Evolutionary conservation across 2,797 vertebrate species (phyloP), one percentile per base, ranked within the genome.

Genomic region (Triplophysa bombifrons): DNA sequence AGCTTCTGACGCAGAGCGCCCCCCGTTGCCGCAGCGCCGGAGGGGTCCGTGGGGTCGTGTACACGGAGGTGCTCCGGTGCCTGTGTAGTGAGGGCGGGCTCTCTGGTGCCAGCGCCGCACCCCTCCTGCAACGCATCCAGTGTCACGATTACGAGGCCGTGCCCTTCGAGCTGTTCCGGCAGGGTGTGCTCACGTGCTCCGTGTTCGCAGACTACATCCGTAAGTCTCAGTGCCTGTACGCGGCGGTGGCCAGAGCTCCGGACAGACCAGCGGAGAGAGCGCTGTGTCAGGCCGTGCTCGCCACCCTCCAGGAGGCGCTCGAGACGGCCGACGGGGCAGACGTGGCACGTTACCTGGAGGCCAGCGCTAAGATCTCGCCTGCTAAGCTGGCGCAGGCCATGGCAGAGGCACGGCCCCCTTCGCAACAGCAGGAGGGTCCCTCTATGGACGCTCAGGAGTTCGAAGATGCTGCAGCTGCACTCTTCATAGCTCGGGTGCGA

Each of bases 111-210:
- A 93, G 94, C 0, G 90, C 93, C 0, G 90, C 93, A 0, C 94
- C 94, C 0, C 92, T 98, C 34, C 93, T 98, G 71, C 91, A 64
- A 1, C 95, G 94, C 16, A 93, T 98, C 64, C 92, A 92, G 11
- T 98, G 97, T 86, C 95, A 95, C 0, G 96, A 97, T 86, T 95
- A 98, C 1, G 97, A 98, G 85, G 94, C 94, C 0, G 96, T 98
- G 67, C 96, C 96, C 0, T 96, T 96, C 1, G 95, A 95, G 1
- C 89, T 98, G 63, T 99, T 98, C 90, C 94, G 95, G 3, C 93
- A 97, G 0, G 96, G 96, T 0, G 94, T 95, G 78, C 93, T 97
- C 66, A 96, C 94, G 1, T 98, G 96, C 79, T 93, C 95, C 0
- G 95, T 97, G 76, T 95, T 98, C 80, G 91, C 95, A 1, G 96